Base-by-base conservation (phyloP, 2,113 vertebrate species). In the Tretioscincus oriximinensis region DNA sequence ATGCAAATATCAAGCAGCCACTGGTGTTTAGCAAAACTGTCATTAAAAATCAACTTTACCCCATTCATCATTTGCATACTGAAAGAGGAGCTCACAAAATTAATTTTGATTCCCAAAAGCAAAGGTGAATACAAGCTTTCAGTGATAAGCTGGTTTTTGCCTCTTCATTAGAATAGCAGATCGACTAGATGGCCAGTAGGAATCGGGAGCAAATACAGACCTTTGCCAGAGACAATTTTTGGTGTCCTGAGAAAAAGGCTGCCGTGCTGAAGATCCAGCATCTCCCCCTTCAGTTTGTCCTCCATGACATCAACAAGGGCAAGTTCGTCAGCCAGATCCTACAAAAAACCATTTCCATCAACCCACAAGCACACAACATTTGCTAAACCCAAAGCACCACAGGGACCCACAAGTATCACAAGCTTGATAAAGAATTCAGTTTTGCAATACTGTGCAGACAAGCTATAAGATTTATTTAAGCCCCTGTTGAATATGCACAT, bases 261-360 rank as follows among this genome's bases (percentile, higher is more conserved):
- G 85, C 98, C 98, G 9, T 99, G 98, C 84, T 99, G 98, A 82
- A 99, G 95, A 90, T 99, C 98, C 91, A 99, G 96, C 94, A 90
- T 98, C 86, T 99, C 98, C 81, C 98, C 98, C 92, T 97, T 98
- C 90, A 99, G 87, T 88, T 99, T 99, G 91, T 99, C 98, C 89
- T 99, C 98, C 76, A 99, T 97, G 84, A 99, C 98, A 78, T 99
- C 98, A 89, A 99, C 97, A 86, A 99, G 95, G 22, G 98, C 98
- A 61, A 99, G 94, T 90, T 99, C 98, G 90, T 99, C 98, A 12
- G 97, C 95, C 88, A 99, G 94, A 63, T 99, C 97, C 98, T 99
- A 80, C 61, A 91, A 78, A n/a, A 91, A 7, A 16, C 85, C 8
- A 76, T 0, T 63, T 66, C n/a, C 49, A 5, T 41, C 63, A 77